A percentile compares a stretch with the other conserved stretches of the same genome.
Evolutionary conservation across 2,113 vertebrate species (phyloP).

Genomic region (Columbina picui): DNA sequence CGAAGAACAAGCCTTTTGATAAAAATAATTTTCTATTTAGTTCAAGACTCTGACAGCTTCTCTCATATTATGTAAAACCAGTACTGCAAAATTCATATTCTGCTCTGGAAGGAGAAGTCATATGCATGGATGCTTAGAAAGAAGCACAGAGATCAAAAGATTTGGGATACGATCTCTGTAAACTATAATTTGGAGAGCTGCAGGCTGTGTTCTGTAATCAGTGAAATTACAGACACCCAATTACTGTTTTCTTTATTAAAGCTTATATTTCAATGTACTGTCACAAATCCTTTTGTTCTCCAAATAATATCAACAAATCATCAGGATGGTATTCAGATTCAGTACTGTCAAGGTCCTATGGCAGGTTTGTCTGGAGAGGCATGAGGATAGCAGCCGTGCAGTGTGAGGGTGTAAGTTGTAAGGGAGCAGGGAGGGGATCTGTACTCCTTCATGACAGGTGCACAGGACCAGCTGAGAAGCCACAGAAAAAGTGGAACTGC

Average conservation of each 20-base stretch:
- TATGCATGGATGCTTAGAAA: neutral
- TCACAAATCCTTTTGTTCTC: slow-evolving; percentile 18
- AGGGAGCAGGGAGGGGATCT: neutral
- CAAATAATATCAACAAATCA: slow-evolving; percentile 1
- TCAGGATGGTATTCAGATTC: neutral
- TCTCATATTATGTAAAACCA: neutral
- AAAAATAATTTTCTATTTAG: neutral
- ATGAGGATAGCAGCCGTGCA: neutral
- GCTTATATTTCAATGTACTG: slow-evolving; percentile 35
- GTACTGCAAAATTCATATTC: neutral
- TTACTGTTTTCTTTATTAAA: slow-evolving; percentile 64
- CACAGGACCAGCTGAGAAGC: neutral
- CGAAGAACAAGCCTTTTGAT: neutral
- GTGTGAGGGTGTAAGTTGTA: no score
- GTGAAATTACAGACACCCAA: slow-evolving; percentile 62
- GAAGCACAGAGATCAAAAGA: slow-evolving; percentile 28
- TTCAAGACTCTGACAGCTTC: neutral
- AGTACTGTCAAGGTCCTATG: neutral
- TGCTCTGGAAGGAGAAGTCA: neutral
- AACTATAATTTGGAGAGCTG: slow-evolving; percentile 65
- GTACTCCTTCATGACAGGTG: neutral
- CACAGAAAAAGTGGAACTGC: neutral
- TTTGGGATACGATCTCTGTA: slow-evolving; percentile 21
- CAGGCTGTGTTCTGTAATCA: slow-evolving; percentile 65
- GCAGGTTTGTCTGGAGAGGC: neutral